phyloP scores from a whole-genome alignment of 2,888 invertebrate genomes.

The Nomada fucata region DNA sequence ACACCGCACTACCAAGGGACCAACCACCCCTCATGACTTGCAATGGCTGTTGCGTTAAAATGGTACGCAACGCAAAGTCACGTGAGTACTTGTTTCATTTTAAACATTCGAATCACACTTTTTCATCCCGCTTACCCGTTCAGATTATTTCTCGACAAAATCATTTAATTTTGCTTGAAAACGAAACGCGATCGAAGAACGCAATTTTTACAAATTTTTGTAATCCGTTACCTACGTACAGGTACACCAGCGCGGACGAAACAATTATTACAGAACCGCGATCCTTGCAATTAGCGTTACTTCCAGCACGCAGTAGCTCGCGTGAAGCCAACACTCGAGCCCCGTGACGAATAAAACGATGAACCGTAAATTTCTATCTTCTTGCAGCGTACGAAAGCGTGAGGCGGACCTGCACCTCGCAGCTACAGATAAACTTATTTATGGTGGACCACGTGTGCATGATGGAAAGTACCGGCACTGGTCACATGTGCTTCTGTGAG shows the following conservation, averaged over 20 bases:
- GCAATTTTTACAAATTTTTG: too few relatives aligned
- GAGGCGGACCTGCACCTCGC: conserved; percentile 95
- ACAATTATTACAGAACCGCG: too few relatives aligned
- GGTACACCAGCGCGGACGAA: too few relatives aligned
- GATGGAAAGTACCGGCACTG: conserved; percentile 99
- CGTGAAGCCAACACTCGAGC: too few relatives aligned
- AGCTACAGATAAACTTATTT: conserved; percentile 97
- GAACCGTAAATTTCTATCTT: conserved; percentile 9
- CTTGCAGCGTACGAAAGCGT: conserved; percentile 95
- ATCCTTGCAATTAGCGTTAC: too few relatives aligned
- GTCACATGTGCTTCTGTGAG: conserved; percentile 99
- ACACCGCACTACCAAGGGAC: conserved; percentile 93
- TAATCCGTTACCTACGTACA: too few relatives aligned
- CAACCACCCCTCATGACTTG: conserved; percentile 95
- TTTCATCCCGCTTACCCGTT: background rate
- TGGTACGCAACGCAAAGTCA: conserved; percentile 95
- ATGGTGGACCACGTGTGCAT: conserved; percentile 99
- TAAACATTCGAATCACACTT: background rate
- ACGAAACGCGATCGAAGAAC: too few relatives aligned
- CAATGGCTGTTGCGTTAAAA: conserved; percentile 97
- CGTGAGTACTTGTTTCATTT: conserved; percentile 87
- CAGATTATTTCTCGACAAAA: background rate
- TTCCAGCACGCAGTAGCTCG: too few relatives aligned
- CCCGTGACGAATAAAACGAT: background rate
- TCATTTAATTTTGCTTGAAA: too few relatives aligned